Evolutionary conservation across 2,888 invertebrate species (phyloP), one percentile per base, ranked within the genome.

Genomic region (Phalangium opilio): DNA sequence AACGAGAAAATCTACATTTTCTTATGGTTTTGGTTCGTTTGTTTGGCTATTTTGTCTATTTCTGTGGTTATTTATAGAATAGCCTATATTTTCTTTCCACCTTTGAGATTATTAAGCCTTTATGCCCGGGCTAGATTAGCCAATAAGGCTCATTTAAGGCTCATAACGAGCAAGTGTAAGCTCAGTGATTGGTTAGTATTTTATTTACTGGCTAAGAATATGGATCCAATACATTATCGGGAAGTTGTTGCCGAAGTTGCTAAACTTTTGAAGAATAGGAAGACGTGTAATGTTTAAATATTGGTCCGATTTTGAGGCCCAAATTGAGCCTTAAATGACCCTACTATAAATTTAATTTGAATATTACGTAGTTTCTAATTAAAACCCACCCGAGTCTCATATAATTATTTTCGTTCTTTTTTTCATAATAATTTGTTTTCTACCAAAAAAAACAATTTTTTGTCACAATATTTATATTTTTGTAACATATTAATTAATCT

Each of bases 211-310:
- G 47, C 52, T 0, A 50, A 52, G 19, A 52, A 52, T 21, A 50
- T 49, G 50, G 47, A 50, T n/a, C 45, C 46, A 10, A 10, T 53
- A 1, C 45, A 47, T 41, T 49, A 49, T 32, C 47, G 47, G 19
- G 86, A 73, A 87, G 14, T 75, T 87, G 18, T 81, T 85, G 63
- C 80, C 84, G 76, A 52, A 35, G 73, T 90, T n/a, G 83, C 84
- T 0, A 73, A 80, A 8, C 27, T 7, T 4, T 8, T 27, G 8
- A 27, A 27, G 8, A 7, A 4, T 8, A 27, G 27, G 8, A 27
- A 27, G 27, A 7, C 27, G 4, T 7, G 27, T 27, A 27, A 27
- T 8, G 27, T 27, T 27, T 27, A 8, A 27, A 27, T n/a, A n/a
- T n/a, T n/a, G n/a, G n/a, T n/a, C n/a, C n/a, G n/a, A n/a, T n/a